phyloP scores from a whole-genome alignment of 2,113 vertebrate species.

The Murina feae region DNA sequence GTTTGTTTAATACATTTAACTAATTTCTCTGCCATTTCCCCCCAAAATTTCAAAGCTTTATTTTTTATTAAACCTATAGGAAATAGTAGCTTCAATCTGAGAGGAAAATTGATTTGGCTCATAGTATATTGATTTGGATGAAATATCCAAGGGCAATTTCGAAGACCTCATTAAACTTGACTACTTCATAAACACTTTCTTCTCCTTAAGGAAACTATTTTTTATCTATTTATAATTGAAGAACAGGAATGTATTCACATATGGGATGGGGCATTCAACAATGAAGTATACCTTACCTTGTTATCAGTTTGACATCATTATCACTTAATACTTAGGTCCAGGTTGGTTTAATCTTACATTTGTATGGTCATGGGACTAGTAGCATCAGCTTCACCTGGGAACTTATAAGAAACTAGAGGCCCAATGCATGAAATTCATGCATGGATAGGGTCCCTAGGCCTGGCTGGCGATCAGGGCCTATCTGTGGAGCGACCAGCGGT shows the following conservation, averaged over 20 bases:
- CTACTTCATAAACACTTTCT: background rate
- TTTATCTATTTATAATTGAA: background rate
- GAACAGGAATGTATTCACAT: background rate
- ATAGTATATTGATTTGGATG: background rate
- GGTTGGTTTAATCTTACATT: background rate
- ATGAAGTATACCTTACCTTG: background rate
- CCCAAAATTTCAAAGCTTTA: background rate
- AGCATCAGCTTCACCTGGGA: background rate
- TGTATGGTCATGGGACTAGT: background rate
- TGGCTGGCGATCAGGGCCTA: too few species aligned
- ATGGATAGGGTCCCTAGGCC: too few species aligned
- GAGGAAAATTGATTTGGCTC: background rate
- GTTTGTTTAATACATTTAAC: background rate
- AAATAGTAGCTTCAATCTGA: background rate
- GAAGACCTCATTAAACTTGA: background rate
- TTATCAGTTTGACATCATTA: background rate
- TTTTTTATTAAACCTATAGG: background rate
- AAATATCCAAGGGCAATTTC: background rate
- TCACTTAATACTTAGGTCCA: background rate
- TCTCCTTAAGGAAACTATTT: background rate
- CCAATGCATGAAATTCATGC: too few species aligned
- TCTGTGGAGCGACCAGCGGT: too few species aligned
- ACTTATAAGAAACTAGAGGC: background rate
- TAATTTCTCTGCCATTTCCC: background rate
- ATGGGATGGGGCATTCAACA: background rate